Percentiles rank a stretch among this genome's conserved stretches.
These are phyloP conservation scores for Alces alces DNA, from an alignment of 2,113 vertebrate species.

Conservation along the genomic window DNA sequence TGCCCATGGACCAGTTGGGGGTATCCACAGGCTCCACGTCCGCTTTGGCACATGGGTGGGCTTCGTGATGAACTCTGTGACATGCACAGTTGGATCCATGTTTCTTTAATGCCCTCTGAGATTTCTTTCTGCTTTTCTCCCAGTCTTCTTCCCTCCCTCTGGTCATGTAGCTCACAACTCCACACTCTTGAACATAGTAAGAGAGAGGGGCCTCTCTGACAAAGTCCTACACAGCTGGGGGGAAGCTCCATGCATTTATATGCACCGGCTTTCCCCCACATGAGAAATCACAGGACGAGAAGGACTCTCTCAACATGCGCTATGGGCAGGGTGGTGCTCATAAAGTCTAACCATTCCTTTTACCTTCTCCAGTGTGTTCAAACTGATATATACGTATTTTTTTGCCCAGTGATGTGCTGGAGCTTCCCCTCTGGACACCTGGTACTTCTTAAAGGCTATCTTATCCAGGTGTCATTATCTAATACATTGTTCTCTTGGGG, in stretches of 20 bases:
- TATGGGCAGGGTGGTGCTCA: too few relatives aligned
- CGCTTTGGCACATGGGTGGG: neutral
- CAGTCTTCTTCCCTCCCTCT: neutral
- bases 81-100: rapidly evolving
- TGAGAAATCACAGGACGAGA: neutral
- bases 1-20: neutral
- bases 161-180: neutral
- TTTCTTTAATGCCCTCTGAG: neutral
- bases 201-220: neutral
- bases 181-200: neutral
- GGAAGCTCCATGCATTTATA: neutral
- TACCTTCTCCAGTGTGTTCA: neutral
- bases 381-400: neutral
- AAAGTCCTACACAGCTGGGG: neutral
- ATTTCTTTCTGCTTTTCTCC: neutral
- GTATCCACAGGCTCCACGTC: neutral
- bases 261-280: neutral
- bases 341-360: neutral
- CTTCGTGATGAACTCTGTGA: neutral
- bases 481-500: neutral
- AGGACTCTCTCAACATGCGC: neutral
- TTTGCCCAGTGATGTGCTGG: neutral
- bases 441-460: neutral
- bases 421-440: neutral
- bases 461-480: neutral